These are phyloP conservation scores for Synergus umbraculus DNA, from an alignment of 2,888 invertebrate genomes.

Conservation along the genomic window DNA sequence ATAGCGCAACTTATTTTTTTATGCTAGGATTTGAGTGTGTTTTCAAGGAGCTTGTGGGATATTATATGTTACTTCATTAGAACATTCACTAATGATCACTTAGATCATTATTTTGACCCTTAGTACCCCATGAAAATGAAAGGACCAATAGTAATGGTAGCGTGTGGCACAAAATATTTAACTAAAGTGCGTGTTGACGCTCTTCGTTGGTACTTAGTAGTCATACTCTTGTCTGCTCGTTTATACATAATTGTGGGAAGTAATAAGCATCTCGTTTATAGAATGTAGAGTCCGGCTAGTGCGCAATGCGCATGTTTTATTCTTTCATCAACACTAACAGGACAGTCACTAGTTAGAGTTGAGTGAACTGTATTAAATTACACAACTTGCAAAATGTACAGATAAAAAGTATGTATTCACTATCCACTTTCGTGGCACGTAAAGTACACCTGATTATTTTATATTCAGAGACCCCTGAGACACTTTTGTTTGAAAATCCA, in stretches of 20 bases:
- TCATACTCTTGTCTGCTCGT: constrained; percentile 59
- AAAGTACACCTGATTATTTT: constrained; percentile 17
- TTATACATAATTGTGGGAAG: constrained; percentile 58
- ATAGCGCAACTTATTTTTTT: no score
- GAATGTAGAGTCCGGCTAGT: constrained; percentile 20
- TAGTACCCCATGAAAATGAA: constrained; percentile 24
- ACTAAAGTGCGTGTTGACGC: constrained; percentile 30
- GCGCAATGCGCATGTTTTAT: constrained; percentile 42
- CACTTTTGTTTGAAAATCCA: not conserved
- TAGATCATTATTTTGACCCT: constrained; percentile 46
- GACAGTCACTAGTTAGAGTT: constrained; percentile 22
- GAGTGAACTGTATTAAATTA: constrained; percentile 34
- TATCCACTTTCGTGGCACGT: not conserved
- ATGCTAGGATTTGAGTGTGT: not conserved
- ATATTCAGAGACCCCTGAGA: not conserved
- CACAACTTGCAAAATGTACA: constrained; percentile 29
- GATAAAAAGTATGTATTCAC: not conserved
- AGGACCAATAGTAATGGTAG: constrained; percentile 49
- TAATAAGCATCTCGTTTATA: constrained; percentile 48
- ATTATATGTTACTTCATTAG: constrained; percentile 55
- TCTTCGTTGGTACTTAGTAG: constrained; percentile 5
- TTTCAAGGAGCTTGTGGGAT: not conserved
- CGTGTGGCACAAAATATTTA: constrained; percentile 18
- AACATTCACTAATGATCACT: constrained; percentile 37
- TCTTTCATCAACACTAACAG: constrained; percentile 43